Conservation (phyloP, 2,113 vertebrate species). For the Daubentonia madagascariensis region DNA sequence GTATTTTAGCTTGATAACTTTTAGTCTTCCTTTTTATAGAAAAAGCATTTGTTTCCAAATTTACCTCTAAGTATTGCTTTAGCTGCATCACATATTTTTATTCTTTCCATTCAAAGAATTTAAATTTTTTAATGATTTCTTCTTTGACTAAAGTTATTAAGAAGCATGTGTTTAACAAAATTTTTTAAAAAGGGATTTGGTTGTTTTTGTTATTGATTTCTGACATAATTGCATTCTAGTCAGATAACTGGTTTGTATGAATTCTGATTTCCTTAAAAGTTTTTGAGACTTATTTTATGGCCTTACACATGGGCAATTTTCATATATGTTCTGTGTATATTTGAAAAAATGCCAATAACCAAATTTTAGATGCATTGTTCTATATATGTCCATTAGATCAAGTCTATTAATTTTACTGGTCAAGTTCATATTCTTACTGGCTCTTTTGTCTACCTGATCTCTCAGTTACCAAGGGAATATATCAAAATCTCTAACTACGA, state of each 20-base stretch:
- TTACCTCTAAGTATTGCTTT: not conserved
- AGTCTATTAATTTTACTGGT: not conserved
- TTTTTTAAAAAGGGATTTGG: not conserved
- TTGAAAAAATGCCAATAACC: not conserved
- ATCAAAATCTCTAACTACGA: not conserved
- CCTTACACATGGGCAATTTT: not conserved
- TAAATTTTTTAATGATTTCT: not conserved
- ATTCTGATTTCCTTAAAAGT: not conserved
- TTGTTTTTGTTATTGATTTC: not conserved
- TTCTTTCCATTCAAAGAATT: not conserved
- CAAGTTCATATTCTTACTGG: not conserved
- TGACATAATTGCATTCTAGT: not conserved
- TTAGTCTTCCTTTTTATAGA: not conserved
- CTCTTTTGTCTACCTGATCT: not conserved
- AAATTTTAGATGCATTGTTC: not conserved
- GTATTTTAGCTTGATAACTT: not conserved
- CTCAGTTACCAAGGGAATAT: not conserved
- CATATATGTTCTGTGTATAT: not conserved
- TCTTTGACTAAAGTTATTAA: not conserved
- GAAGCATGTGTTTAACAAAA: not conserved
- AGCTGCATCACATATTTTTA: not conserved
- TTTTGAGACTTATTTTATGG: not conserved
- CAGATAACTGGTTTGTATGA: not conserved
- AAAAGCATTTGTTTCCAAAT: not conserved
- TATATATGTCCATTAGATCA: not conserved